phyloP scores from a whole-genome alignment of 2,888 invertebrate genomes.

The Drosophila mercatorum region DNA sequence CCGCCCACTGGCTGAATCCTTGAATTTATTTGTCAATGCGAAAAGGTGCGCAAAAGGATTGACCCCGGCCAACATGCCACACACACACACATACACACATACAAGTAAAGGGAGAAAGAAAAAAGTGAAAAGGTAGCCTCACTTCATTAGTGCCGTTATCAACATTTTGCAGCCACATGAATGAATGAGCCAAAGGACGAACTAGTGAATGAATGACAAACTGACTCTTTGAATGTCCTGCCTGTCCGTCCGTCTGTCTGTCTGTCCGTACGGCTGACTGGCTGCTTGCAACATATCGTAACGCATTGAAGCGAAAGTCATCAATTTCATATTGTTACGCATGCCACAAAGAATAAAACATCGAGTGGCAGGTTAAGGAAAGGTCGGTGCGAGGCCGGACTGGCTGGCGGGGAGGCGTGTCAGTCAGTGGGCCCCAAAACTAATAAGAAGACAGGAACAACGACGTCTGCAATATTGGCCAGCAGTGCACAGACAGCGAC shows the following conservation, averaged over 20 bases:
- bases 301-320: conserved; percentile 77
- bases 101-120: background rate
- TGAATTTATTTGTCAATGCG: conserved; percentile 75
- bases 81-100: background rate
- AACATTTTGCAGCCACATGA: conserved; percentile 70
- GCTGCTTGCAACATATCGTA: conserved; percentile 70
- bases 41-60: conserved; percentile 74
- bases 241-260: conserved; percentile 31
- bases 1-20: conserved; percentile 10
- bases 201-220: conserved; percentile 36
- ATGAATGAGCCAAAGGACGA: conserved; percentile 42
- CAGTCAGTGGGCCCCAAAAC: conserved; percentile 36
- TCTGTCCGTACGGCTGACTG: background rate
- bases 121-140: conserved; percentile 64
- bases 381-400: background rate
- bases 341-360: conserved; percentile 68
- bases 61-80: conserved; percentile 29
- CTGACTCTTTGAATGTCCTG: conserved; percentile 28
- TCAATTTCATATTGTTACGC: conserved; percentile 81
- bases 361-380: conserved; percentile 16
- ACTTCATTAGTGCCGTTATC: conserved; percentile 79
- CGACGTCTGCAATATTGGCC: conserved; percentile 49
- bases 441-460: conserved; percentile 45
- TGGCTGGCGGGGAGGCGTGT: conserved; percentile 1
- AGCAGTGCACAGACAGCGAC: conserved; percentile 41